phyloP scores from a whole-genome alignment of 2,113 vertebrate genomes.

The Chroicocephalus ridibundus region DNA sequence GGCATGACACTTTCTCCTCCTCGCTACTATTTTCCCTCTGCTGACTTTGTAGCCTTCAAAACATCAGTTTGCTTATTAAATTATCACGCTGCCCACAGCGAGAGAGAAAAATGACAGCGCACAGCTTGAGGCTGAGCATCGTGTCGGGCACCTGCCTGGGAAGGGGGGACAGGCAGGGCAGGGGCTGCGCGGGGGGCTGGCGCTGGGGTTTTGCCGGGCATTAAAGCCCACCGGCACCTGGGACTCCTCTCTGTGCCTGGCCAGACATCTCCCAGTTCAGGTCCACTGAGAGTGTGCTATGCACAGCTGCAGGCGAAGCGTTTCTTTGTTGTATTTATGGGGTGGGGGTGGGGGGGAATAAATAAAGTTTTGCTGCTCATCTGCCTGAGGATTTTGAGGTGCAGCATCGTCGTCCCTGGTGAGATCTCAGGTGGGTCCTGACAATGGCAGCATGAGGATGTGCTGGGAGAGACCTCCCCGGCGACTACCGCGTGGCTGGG shows the following conservation, averaged over 20 bases:
- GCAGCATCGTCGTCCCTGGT: not conserved
- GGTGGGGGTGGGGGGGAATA: not conserved
- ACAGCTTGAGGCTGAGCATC: not conserved
- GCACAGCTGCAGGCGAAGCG: accelerated
- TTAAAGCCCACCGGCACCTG: not conserved
- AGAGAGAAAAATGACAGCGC: not conserved
- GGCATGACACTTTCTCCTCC: not conserved
- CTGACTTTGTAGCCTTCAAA: constrained; percentile 23
- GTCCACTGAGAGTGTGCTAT: not conserved
- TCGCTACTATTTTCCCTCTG: not conserved
- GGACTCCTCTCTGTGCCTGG: not conserved
- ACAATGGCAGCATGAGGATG: not conserved
- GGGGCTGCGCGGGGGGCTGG: not conserved
- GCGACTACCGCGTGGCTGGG: accelerated
- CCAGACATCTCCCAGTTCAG: not conserved
- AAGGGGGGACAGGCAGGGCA: not conserved
- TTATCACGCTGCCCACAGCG: not conserved
- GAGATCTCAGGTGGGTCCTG: not conserved
- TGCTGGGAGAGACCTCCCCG: not conserved
- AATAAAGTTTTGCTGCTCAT: not conserved
- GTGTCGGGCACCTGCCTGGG: accelerated
- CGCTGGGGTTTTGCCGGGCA: not conserved
- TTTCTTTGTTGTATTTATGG: not conserved
- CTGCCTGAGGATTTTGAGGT: not conserved
- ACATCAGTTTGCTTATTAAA: constrained; percentile 18